phyloP scores from a whole-genome alignment of 2,113 vertebrate genomes.

The Pygoscelis antarcticus region DNA sequence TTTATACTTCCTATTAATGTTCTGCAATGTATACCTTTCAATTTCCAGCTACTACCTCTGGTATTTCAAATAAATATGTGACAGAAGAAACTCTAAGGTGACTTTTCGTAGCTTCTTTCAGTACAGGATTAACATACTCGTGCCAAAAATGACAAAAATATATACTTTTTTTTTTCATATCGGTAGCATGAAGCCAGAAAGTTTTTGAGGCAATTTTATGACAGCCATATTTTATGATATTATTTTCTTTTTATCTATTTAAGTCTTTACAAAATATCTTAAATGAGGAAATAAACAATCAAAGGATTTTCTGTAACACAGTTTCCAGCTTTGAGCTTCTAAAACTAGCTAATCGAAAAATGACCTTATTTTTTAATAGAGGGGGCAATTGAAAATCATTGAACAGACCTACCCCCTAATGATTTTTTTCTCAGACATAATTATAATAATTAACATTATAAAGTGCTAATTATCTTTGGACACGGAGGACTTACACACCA shows the following conservation, averaged over 20 bases:
- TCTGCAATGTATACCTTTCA: neutral
- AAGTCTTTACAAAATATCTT: neutral
- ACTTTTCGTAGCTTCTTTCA: neutral
- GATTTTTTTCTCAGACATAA: constrained; percentile 86
- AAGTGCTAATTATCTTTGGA: constrained; percentile 87
- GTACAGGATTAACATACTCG: neutral
- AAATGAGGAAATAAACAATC: constrained; percentile 27
- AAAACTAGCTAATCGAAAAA: constrained; percentile 77
- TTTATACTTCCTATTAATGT: neutral
- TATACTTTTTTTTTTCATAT: neutral
- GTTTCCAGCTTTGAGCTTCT: constrained; percentile 62
- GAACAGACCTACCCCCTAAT: constrained; percentile 82
- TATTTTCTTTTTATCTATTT: neutral
- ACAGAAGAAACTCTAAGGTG: neutral
- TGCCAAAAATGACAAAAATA: neutral
- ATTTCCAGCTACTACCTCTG: neutral
- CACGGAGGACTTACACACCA: constrained; percentile 78
- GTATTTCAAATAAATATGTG: neutral
- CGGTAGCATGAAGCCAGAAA: neutral
- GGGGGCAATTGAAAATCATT: constrained; percentile 83
- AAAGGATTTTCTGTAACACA: constrained; percentile 57
- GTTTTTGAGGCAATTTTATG: neutral
- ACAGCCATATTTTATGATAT: neutral
- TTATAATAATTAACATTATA: constrained; percentile 87
- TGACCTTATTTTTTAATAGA: constrained; percentile 86